These are phyloP conservation scores for Dendronephthya gigantea DNA, from an alignment of 64 coral and sea anemone genomes.

Conservation along the genomic window DNA sequence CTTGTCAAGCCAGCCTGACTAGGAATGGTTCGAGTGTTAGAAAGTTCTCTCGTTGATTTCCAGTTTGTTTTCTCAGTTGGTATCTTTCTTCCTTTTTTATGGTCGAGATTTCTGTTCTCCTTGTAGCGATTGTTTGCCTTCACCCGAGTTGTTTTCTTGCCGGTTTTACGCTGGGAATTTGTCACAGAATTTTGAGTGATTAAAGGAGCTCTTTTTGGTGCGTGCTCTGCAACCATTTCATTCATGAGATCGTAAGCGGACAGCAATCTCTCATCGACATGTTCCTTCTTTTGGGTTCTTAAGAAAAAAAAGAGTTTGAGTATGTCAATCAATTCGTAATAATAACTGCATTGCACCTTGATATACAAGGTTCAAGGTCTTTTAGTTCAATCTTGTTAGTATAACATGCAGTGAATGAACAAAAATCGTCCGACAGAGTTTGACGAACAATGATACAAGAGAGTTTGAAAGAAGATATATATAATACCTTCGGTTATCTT, in stretches of 20 bases:
- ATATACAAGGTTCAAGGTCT: too few relatives aligned
- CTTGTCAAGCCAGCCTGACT: background rate
- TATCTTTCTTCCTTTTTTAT: background rate
- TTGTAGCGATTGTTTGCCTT: slow-evolving; percentile 3
- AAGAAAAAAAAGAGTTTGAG: too few relatives aligned
- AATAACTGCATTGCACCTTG: too few relatives aligned
- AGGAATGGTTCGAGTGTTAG: background rate
- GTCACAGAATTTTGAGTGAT: background rate
- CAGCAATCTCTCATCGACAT: background rate
- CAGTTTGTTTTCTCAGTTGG: background rate
- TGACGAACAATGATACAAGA: too few relatives aligned
- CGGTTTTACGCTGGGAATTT: background rate
- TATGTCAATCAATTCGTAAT: too few relatives aligned
- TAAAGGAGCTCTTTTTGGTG: background rate
- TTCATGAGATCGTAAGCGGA: slow-evolving; percentile 5
- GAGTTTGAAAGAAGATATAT: background rate
- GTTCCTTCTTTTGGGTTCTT: background rate
- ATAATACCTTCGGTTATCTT: slow-evolving; percentile 6
- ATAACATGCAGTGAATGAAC: too few relatives aligned
- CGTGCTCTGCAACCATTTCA: background rate
- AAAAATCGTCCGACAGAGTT: too few relatives aligned
- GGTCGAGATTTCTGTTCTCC: background rate
- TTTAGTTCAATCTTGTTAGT: too few relatives aligned
- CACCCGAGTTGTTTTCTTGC: background rate
- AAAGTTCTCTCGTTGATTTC: background rate